Evolutionary conservation across 2,113 vertebrate species (phyloP).

Genomic region (Heteronetta atricapilla): DNA sequence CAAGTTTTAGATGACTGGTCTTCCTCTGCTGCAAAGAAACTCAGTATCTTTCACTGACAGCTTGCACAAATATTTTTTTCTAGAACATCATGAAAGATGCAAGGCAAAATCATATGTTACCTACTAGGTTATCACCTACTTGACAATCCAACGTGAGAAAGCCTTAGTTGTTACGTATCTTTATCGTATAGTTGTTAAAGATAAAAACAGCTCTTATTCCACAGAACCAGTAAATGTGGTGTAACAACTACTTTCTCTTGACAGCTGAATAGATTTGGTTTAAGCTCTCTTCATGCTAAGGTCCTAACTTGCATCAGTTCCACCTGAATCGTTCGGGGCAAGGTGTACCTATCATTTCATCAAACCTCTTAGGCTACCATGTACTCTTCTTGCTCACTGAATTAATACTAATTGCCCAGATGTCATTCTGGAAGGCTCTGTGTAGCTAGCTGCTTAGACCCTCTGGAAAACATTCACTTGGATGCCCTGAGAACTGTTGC

Average conservation of each 20-base stretch:
- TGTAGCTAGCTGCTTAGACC: neutral
- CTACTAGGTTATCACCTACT: neutral
- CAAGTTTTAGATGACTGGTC: neutral
- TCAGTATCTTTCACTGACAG: neutral
- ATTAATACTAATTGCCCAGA: neutral
- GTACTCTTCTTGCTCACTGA: neutral
- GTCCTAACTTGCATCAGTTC: neutral
- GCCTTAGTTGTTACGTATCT: neutral
- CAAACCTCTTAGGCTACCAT: neutral
- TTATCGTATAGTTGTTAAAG: neutral
- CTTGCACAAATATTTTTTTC: neutral
- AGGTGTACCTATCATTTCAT: neutral
- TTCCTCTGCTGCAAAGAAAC: neutral
- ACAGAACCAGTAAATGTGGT: neutral
- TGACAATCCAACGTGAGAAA: neutral
- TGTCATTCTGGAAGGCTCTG: neutral
- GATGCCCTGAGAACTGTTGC: neutral
- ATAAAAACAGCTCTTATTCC: neutral
- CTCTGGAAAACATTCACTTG: neutral
- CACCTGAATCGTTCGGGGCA: neutral
- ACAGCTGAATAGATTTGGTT: neutral
- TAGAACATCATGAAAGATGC: neutral
- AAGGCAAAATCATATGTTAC: neutral
- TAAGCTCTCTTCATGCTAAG: neutral
- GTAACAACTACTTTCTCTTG: neutral